These are phyloP conservation scores for Lasius fuliginosus DNA, from an alignment of 2,888 invertebrate genomes.

Conservation along the genomic window DNA sequence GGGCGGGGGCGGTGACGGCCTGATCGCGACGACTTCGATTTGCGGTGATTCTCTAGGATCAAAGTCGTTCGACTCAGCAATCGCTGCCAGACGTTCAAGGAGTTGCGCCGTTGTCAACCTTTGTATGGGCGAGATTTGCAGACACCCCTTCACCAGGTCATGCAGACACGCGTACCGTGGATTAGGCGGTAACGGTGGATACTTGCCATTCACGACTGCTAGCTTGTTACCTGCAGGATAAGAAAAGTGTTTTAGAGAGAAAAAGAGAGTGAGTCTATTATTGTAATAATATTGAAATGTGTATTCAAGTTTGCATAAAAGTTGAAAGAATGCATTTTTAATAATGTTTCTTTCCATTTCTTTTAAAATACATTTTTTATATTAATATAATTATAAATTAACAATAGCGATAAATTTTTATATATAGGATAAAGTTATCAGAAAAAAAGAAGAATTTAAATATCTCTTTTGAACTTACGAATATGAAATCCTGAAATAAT, in stretches of 20 bases:
- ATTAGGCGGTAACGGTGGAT: slow-evolving; percentile 93
- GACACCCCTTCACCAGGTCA: slow-evolving; percentile 92
- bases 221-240: slow-evolving; percentile 91
- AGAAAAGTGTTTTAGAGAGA: slow-evolving; percentile 10
- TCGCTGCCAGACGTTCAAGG: slow-evolving; percentile 94
- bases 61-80: slow-evolving; percentile 95
- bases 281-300: neutral
- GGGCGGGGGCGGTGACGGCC: slow-evolving; percentile 79
- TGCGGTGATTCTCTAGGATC: slow-evolving; percentile 93
- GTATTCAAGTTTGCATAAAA: neutral
- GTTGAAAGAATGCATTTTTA: neutral
- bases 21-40: slow-evolving; percentile 86
- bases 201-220: slow-evolving; percentile 98
- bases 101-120: slow-evolving; percentile 93
- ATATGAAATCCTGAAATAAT: too few relatives aligned
- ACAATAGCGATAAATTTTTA: too few relatives aligned
- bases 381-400: neutral
- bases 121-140: slow-evolving; percentile 93
- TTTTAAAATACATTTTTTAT: neutral
- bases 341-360: neutral
- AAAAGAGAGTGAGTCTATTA: neutral
- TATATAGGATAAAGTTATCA: too few relatives aligned
- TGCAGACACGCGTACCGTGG: slow-evolving; percentile 94
- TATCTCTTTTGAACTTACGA: too few relatives aligned
- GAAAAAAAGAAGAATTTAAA: too few relatives aligned